These are phyloP conservation scores for Festucalex cinctus DNA, from an alignment of 2,113 vertebrate species.

Conservation along the genomic window DNA sequence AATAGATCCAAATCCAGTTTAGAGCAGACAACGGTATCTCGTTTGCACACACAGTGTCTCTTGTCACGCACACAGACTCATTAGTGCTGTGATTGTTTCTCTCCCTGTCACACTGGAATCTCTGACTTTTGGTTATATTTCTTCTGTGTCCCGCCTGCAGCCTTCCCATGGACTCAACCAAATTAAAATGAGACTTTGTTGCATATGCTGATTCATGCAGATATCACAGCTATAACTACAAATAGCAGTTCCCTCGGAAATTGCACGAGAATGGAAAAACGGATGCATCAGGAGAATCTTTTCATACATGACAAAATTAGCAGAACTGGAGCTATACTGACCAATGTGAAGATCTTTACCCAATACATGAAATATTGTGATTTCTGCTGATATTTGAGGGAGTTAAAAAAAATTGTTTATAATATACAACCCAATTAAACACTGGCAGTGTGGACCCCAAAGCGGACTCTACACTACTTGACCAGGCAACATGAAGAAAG, in stretches of 20 bases:
- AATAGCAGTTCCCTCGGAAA: background rate
- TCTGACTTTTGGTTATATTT: slow-evolving; percentile 1
- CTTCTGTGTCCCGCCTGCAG: background rate
- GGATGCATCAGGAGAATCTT: background rate
- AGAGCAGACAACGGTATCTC: background rate
- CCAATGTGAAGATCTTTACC: too few species aligned
- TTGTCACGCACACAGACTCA: slow-evolving; percentile 4
- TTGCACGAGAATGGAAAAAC: background rate
- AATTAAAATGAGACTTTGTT: background rate
- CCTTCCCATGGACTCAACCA: background rate
- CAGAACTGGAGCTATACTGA: too few species aligned
- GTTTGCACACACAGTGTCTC: background rate
- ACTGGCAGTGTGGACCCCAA: too few species aligned
- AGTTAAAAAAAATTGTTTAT: too few species aligned
- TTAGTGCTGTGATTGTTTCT: slow-evolving; percentile 3
- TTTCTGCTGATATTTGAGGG: too few species aligned
- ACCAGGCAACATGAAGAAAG: too few species aligned
- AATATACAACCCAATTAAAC: too few species aligned
- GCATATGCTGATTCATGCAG: background rate
- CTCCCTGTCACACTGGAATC: background rate
- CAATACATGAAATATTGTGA: too few species aligned
- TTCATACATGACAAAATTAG: background rate
- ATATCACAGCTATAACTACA: background rate
- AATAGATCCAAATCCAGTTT: background rate
- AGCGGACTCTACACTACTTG: too few species aligned